Percentiles rank a stretch among this genome's conserved stretches.
Evolutionary conservation across 2,888 invertebrate genomes (phyloP).

Genomic region (Ochropleura leucogaster): DNA sequence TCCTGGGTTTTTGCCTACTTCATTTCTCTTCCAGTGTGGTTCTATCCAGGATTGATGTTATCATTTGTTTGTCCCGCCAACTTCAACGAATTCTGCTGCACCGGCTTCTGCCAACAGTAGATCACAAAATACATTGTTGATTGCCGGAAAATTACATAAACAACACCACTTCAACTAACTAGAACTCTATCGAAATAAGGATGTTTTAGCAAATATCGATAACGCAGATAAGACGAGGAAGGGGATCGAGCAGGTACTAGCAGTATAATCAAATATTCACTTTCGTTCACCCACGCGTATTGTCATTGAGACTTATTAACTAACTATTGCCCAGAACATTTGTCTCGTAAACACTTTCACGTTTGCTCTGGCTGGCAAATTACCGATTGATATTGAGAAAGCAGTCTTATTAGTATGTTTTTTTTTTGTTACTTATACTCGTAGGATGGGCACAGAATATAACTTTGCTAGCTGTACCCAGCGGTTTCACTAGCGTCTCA

Average conservation of each 20-base stretch:
- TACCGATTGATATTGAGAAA: constrained; percentile 75
- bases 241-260: constrained; percentile 50
- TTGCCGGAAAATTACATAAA: constrained; percentile 9
- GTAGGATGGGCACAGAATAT: not conserved
- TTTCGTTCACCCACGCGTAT: constrained; percentile 83
- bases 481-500: no score
- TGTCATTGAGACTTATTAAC: constrained; percentile 77
- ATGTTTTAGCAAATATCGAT: constrained; percentile 64
- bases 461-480: no score
- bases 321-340: constrained; percentile 73
- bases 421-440: constrained; percentile 14
- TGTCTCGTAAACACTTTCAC: constrained; percentile 81
- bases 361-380: constrained; percentile 74
- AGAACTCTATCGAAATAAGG: constrained; percentile 62
- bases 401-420: constrained; percentile 56
- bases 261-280: constrained; percentile 78
- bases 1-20: not conserved
- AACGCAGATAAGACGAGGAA: constrained; percentile 61
- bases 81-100: not conserved
- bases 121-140: constrained; percentile 5
- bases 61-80: not conserved
- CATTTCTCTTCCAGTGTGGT: not conserved
- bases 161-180: constrained; percentile 35
- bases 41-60: not conserved
- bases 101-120: not conserved